These are phyloP conservation scores for Rhagologus leucostigma DNA, from an alignment of 2,113 vertebrate genomes.

Conservation along the genomic window DNA sequence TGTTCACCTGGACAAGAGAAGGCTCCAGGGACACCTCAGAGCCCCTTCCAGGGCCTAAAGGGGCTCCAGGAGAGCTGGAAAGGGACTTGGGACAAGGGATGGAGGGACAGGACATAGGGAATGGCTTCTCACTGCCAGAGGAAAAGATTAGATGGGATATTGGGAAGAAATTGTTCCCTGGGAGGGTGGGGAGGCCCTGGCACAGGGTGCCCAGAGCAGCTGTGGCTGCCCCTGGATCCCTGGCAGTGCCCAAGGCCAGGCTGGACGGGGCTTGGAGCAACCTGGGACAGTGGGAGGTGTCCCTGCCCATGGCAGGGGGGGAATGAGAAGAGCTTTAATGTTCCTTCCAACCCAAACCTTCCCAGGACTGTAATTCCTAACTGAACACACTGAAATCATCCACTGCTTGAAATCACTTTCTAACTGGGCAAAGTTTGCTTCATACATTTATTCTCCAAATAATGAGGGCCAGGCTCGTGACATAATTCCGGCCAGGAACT, in stretches of 20 bases:
- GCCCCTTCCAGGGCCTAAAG: not conserved
- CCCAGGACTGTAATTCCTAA: not conserved
- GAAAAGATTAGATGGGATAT: not conserved
- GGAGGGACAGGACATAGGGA: not conserved
- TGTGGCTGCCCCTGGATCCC: not conserved
- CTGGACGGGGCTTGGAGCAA: accelerated
- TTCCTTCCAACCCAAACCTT: not conserved
- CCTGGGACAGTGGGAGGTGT: not conserved
- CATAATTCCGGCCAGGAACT: accelerated
- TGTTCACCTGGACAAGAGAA: not conserved
- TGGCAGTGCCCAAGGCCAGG: not conserved
- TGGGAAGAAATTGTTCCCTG: not conserved
- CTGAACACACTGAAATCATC: accelerated
- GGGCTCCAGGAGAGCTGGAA: not conserved
- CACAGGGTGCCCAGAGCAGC: not conserved
- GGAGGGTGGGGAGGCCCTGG: accelerated
- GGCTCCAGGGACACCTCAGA: not conserved
- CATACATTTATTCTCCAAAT: not conserved
- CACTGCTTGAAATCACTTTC: not conserved
- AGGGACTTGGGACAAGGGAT: not conserved
- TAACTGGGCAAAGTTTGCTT: not conserved
- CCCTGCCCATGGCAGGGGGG: not conserved
- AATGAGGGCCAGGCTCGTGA: not conserved
- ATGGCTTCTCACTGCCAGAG: not conserved
- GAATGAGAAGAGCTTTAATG: not conserved